Evolutionary conservation across 2,797 vertebrate genomes (phyloP), one percentile per base, ranked within the genome.

Genomic region (Catostomus latipinnis): DNA sequence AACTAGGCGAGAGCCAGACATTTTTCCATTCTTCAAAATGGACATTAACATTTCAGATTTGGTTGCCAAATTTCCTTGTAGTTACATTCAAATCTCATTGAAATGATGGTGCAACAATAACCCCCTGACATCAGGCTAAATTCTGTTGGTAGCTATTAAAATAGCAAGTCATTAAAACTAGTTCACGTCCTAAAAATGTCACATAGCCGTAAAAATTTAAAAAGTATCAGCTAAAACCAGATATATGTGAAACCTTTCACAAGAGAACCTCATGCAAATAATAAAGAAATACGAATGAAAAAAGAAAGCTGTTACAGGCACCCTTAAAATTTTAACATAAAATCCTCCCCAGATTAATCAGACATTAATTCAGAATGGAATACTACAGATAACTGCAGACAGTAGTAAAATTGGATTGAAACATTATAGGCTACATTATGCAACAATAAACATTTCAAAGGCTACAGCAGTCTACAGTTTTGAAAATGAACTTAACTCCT

Each of bases 1-100:
- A 58, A 67, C 50, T n/a, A 77, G 14, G 9, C 18, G 34, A 11
- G 5, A 60, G 48, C n/a, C 48, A 11, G 34, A 66, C 53, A 78
- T 75, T 67, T 78, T 18, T 48, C 53, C 22, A 68, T 54, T 34
- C 65, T 63, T 71, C 48, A 57, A 82, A 61, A 76, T 10, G 46
- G 52, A 70, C 75, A 74, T 82, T 78, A 74, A 62, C 70, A 69
- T 78, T 74, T 73, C 45, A 69, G 63, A 82, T 63, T 56, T 70
- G 71, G 49, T 74, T 82, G 81, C 63, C 75, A 74, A 67, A 78
- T 81, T 78, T 63, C 43, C 8, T 69, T 76, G 53, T 76, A 80
- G 80, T 82, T 73, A 60, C 58, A 66, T 54, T 71, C 53, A 74
- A 82, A 82, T 56, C 57, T 49, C 65, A 70, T 80, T 60, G 18